Evolutionary conservation across 2,113 vertebrate species (phyloP).

Genomic region (Ceyx margarethae): DNA sequence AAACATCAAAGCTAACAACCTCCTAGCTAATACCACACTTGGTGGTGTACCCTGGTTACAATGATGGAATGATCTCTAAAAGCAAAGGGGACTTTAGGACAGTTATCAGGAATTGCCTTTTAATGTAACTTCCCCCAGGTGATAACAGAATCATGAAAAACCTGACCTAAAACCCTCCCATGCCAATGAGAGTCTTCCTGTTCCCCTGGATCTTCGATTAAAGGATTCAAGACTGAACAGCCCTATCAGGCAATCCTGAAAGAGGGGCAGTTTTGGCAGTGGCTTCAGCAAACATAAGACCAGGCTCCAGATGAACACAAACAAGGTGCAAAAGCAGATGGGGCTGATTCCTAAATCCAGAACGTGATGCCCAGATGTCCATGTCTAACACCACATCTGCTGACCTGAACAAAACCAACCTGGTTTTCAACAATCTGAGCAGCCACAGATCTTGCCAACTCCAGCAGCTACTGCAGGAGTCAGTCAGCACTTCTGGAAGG

Average conservation of each 20-base stretch:
- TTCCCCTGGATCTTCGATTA: neutral
- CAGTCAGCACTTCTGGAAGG: neutral
- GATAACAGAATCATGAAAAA: neutral
- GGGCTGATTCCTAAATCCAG: neutral
- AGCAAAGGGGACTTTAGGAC: neutral
- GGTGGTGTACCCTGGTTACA: neutral
- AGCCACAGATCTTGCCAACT: neutral
- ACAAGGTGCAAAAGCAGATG: neutral
- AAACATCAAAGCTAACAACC: neutral
- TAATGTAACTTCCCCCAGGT: neutral
- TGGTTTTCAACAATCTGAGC: neutral
- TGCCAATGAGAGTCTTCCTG: neutral
- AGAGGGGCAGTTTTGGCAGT: neutral
- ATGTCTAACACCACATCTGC: neutral
- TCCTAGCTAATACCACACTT: neutral
- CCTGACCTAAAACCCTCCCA: neutral
- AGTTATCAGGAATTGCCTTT: neutral
- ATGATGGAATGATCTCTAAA: neutral
- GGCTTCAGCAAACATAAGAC: neutral
- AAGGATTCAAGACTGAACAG: neutral
- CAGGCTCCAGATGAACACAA: neutral
- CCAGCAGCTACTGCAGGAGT: neutral
- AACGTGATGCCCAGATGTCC: neutral
- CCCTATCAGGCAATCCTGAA: rapidly evolving
- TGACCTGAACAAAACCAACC: neutral